Evolutionary conservation across 37 sponge, comb jelly and placozoan genomes (phyloP).

Genomic region (Petrosia ficiformis): DNA sequence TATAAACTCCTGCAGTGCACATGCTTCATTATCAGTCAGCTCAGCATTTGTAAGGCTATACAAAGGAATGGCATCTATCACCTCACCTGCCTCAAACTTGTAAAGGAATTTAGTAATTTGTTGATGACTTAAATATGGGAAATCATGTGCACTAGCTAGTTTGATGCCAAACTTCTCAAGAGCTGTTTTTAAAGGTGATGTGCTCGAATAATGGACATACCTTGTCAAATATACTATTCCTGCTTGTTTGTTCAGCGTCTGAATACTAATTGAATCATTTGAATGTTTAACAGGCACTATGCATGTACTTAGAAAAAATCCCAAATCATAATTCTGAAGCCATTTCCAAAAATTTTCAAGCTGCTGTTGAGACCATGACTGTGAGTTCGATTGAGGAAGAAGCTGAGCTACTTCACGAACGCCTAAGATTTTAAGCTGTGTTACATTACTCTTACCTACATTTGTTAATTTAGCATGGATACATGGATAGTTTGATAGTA

Average conservation of each 20-base stretch:
- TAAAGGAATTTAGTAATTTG: not conserved
- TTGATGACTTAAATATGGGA: not conserved
- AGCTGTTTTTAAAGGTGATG: not conserved
- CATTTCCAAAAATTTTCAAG: conserved; percentile 39
- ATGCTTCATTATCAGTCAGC: not conserved
- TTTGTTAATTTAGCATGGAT: not conserved
- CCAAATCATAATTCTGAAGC: conserved; percentile 5
- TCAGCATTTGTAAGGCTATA: not conserved
- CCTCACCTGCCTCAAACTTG: not conserved
- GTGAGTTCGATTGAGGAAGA: conserved; percentile 10
- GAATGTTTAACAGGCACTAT: conserved; percentile 17
- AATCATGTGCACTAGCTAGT: not conserved
- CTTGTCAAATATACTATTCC: not conserved
- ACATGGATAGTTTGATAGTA: not conserved
- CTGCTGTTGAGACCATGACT: not conserved
- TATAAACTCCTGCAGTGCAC: not conserved
- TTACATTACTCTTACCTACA: conserved; percentile 9
- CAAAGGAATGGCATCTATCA: conserved; percentile 15
- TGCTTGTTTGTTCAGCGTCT: not conserved
- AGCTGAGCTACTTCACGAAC: not conserved
- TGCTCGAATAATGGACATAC: not conserved
- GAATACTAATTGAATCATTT: not conserved
- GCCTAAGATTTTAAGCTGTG: conserved; percentile 11
- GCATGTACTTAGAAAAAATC: not conserved
- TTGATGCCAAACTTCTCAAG: not conserved